These are phyloP conservation scores for Xestia c-nigrum DNA, from an alignment of 2,888 invertebrate species.

Conservation along the genomic window DNA sequence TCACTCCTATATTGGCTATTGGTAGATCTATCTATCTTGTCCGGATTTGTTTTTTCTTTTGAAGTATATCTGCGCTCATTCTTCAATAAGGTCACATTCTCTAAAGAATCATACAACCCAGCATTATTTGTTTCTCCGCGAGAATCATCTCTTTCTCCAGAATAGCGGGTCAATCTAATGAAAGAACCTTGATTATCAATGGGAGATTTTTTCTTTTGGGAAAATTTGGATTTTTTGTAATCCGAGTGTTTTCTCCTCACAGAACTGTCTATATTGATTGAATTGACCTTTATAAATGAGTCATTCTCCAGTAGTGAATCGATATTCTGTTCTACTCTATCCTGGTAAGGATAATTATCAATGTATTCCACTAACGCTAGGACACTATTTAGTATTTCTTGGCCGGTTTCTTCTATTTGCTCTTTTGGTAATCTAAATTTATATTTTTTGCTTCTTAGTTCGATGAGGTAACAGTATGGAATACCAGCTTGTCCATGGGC, in stretches of 20 bases:
- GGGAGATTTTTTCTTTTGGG: not conserved
- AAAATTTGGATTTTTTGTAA: constrained; percentile 23
- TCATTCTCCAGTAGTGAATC: constrained; percentile 1
- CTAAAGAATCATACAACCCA: not conserved
- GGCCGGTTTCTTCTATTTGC: constrained; percentile 82
- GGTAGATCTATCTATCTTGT: not conserved
- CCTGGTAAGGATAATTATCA: constrained; percentile 69
- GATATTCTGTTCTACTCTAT: constrained; percentile 18
- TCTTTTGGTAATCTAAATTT: constrained; percentile 82
- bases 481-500: constrained; percentile 81
- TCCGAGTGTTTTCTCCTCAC: not conserved
- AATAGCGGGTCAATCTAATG: constrained; percentile 5
- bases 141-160: not conserved
- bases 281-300: not conserved
- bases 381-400: constrained; percentile 80
- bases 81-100: not conserved
- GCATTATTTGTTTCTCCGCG: not conserved
- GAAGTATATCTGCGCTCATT: not conserved
- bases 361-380: constrained; percentile 83
- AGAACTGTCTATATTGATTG: too few relatives aligned
- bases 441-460: constrained; percentile 82
- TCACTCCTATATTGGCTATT: not conserved
- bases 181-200: constrained; percentile 8
- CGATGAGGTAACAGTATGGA: constrained; percentile 85
- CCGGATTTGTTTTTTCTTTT: not conserved